Conservation (phyloP, 2,113 vertebrate species). For the Channa maculata region DNA sequence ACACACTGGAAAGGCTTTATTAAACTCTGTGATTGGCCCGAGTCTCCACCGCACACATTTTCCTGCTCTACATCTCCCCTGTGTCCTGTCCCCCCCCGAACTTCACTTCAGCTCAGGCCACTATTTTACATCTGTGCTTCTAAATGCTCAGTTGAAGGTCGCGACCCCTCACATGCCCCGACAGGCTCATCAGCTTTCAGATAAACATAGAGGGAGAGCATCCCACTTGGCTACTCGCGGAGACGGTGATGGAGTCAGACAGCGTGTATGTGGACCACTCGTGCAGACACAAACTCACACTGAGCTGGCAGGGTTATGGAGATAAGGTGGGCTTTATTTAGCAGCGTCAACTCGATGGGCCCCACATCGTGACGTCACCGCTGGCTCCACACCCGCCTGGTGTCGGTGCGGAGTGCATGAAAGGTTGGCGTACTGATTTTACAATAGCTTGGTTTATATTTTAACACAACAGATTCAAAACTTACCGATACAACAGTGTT, state of each 20-base stretch:
- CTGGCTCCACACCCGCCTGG: constrained; percentile 20
- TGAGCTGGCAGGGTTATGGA: constrained; percentile 61
- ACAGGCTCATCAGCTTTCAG: constrained; percentile 28
- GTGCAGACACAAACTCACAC: constrained; percentile 45
- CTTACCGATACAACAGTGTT: constrained; percentile 1
- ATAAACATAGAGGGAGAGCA: constrained; percentile 41
- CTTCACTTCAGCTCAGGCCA: neutral
- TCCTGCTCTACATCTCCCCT: constrained; percentile 26
- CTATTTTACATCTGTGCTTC: constrained; percentile 36
- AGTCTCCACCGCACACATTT: neutral
- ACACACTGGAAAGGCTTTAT: neutral
- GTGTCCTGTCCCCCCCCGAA: constrained; percentile 14
- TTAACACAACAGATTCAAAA: neutral
- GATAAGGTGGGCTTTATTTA: constrained; percentile 71
- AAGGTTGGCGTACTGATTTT: neutral
- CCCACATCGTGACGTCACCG: constrained; percentile 47
- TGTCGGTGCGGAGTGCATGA: too few relatives aligned
- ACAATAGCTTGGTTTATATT: neutral
- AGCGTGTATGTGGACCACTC: constrained; percentile 54
- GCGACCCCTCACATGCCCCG: constrained; percentile 29
- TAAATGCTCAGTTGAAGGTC: constrained; percentile 46
- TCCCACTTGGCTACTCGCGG: constrained; percentile 42
- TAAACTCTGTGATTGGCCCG: constrained; percentile 9
- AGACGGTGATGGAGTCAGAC: constrained; percentile 69
- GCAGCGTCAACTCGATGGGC: constrained; percentile 32